phyloP scores from a whole-genome alignment of 2,797 vertebrate species.

The Dallia pectoralis region DNA sequence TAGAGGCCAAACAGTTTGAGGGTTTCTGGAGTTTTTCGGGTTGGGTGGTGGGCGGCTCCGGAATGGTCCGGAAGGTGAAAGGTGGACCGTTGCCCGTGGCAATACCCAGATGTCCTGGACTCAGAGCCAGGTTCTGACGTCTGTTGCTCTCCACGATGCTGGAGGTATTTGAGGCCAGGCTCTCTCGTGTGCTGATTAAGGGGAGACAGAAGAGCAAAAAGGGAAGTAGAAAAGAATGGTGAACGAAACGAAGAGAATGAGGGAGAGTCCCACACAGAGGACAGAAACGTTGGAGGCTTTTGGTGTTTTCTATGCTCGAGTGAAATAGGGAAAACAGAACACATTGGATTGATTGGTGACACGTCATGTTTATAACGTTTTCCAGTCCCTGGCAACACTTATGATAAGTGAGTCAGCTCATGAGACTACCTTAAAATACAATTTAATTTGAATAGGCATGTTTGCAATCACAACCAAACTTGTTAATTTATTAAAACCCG shows the following conservation, averaged over 20 bases:
- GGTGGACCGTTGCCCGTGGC: conserved; percentile 83
- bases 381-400: neutral
- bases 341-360: neutral
- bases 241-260: neutral
- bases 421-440: too few species aligned
- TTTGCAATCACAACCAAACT: too few species aligned
- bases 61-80: conserved; percentile 91
- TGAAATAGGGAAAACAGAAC: neutral
- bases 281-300: neutral
- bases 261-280: neutral
- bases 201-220: conserved; percentile 13
- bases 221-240: neutral
- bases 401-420: neutral
- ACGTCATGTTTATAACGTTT: neutral
- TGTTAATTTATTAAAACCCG: too few species aligned
- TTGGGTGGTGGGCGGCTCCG: conserved; percentile 86
- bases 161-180: conserved; percentile 99
- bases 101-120: conserved; percentile 90
- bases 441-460: too few species aligned
- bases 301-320: neutral
- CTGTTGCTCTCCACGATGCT: conserved; percentile 99
- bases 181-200: conserved; percentile 90
- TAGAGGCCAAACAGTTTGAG: conserved; percentile 98
- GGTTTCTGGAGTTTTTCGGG: conserved; percentile 98
- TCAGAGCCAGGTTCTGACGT: conserved; percentile 94